phyloP scores from a whole-genome alignment of 2,113 vertebrate species.

The Otus sunia region DNA sequence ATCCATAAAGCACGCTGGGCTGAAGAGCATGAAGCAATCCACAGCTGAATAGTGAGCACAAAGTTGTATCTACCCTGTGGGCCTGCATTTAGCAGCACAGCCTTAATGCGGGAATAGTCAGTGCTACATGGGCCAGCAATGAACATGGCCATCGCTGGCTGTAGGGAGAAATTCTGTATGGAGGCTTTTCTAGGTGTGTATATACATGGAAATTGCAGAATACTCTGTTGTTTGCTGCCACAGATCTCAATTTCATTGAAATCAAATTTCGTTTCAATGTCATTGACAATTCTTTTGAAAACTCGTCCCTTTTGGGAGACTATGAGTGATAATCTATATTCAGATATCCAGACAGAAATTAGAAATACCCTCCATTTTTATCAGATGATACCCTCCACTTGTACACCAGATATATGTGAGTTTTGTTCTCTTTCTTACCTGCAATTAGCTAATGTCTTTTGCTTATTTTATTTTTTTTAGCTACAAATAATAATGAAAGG shows the following conservation, averaged over 20 bases:
- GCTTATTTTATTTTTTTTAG: background rate
- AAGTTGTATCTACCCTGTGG: background rate
- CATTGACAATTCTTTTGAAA: background rate
- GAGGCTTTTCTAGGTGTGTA: background rate
- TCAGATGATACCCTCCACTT: background rate
- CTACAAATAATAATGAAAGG: background rate
- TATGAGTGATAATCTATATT: background rate
- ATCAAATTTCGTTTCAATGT: background rate
- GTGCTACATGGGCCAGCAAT: fast-evolving
- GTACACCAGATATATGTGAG: background rate
- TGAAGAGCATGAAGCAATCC: background rate
- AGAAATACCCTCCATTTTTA: background rate
- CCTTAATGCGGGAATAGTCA: fast-evolving
- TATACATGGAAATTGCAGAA: background rate
- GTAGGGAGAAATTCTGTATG: background rate
- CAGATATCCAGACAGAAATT: background rate
- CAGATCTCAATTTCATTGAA: background rate
- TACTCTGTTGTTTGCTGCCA: background rate
- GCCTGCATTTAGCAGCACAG: background rate
- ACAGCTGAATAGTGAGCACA: background rate
- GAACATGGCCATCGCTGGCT: background rate
- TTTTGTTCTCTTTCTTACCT: background rate
- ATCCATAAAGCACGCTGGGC: background rate
- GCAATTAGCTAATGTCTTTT: background rate
- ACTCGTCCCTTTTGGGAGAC: background rate